Conservation (phyloP, 2,888 invertebrate genomes). For the Drosophila picticornis region DNA sequence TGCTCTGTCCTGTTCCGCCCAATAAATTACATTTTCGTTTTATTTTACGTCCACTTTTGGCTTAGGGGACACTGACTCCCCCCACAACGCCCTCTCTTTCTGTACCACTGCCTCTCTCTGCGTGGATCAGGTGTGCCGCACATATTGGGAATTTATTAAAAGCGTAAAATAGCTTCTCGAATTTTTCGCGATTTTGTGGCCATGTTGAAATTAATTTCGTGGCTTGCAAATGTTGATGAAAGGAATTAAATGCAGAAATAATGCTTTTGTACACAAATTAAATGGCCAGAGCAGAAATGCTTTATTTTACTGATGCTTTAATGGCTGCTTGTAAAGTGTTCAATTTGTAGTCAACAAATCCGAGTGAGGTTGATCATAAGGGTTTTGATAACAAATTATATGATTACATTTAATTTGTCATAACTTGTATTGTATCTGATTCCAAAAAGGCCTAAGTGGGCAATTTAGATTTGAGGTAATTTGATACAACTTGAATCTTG, state of each 20-base stretch:
- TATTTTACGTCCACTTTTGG: constrained; percentile 52
- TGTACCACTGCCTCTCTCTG: neutral
- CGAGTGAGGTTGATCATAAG: neutral
- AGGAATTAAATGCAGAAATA: constrained; percentile 32
- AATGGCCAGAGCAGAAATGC: neutral
- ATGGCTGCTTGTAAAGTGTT: neutral
- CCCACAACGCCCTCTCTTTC: neutral
- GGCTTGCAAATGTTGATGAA: constrained; percentile 41
- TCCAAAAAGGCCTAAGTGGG: neutral
- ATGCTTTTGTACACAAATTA: neutral
- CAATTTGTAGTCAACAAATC: neutral
- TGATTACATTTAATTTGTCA: neutral
- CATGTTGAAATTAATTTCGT: constrained; percentile 51
- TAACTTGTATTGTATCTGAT: neutral
- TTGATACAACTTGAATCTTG: neutral
- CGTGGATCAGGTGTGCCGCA: constrained; percentile 60
- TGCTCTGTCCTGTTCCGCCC: neutral
- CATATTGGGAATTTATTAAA: constrained; percentile 71
- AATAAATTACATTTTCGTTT: constrained; percentile 74
- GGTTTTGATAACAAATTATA: constrained; percentile 23
- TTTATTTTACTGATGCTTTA: neutral
- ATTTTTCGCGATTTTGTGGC: constrained; percentile 46
- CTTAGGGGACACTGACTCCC: neutral
- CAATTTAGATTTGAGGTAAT: neutral
- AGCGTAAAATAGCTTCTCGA: constrained; percentile 51